Evolutionary conservation across 2,797 vertebrate genomes (phyloP), one percentile per base, ranked within the genome.

Genomic region (Florisuga fusca): DNA sequence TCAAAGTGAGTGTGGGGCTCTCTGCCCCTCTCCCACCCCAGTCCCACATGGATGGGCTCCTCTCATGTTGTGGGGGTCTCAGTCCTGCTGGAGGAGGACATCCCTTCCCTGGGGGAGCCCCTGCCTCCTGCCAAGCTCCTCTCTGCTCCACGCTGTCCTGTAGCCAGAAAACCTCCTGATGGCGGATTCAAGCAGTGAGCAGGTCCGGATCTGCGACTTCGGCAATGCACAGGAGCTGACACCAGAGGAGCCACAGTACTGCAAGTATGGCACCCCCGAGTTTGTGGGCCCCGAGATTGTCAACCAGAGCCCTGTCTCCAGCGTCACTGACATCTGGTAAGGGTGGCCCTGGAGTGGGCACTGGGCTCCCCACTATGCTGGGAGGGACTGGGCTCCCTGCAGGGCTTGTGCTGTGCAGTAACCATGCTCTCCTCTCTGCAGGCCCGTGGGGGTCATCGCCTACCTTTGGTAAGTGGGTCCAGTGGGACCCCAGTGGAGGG

Each of bases 151-250:
- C 43, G 2, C 76, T 89, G 55, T 87, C 76, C 58, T 27, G 62
- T 93, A 99, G 99, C 99, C 99, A 19, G 99, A 99, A 97, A 99
- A 99, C 97, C 98, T 99, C 96, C 98, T 99, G 79, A 98, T 99
- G 97, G 98, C 98, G 38, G 99, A 99, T 48, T 93, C 97, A 3
- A 98, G 98, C 10, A 97, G 98, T 0, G 99, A 99, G 95, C 99
- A 99, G 94, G 98, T 99, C 91, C 98, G 99, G 84, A 98, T 99
- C 96, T 99, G 99, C 62, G 99, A 99, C 95, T 99, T 99, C 0
- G 99, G 99, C 82, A 99, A 99, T 0, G 98, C 99, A 0, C 96
- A 99, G 84, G 98, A 97, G 85, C 72, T 99, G 93, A 99, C 95
- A 0, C 98, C 98, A 0, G 98, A 98, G 27, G 99, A 99, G 82